These are phyloP conservation scores for Origma solitaria DNA, from an alignment of 2,113 vertebrate species.

Conservation along the genomic window DNA sequence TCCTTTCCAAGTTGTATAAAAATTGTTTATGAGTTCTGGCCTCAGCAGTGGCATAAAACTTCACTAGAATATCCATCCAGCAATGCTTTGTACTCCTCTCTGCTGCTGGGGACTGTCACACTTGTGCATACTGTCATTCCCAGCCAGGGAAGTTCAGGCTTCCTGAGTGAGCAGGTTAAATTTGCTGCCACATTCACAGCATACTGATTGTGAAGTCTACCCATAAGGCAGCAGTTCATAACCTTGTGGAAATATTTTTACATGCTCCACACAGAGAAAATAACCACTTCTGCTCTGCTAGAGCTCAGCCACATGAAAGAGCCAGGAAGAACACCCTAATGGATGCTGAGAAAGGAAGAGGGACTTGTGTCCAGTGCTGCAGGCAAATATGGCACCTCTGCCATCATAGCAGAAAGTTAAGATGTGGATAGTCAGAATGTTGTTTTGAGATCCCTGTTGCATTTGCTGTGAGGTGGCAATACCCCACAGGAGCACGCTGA, in stretches of 20 bases:
- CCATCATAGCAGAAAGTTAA: not conserved
- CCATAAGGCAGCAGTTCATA: conserved; percentile 32
- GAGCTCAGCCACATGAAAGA: conserved; percentile 30
- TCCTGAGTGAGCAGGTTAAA: not conserved
- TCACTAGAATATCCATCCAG: not conserved
- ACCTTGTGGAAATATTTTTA: conserved; percentile 55
- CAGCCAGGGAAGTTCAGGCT: not conserved
- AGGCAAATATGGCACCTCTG: not conserved
- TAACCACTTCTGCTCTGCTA: conserved; percentile 33
- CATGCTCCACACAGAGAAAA: not conserved
- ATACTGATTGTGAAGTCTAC: conserved; percentile 1
- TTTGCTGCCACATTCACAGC: conserved; percentile 16
- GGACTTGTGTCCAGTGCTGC: not conserved
- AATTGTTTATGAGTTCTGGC: conserved; percentile 38
- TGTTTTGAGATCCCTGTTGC: not conserved
- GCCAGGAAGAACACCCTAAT: not conserved
- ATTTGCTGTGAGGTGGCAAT: not conserved
- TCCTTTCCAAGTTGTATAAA: conserved; percentile 26
- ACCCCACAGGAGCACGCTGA: not conserved
- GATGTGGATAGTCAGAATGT: not conserved
- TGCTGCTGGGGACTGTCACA: not conserved
- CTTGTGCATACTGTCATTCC: not conserved
- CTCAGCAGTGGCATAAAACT: not conserved
- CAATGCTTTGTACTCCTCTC: not conserved
- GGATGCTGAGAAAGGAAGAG: not conserved